Conservation (phyloP, 64 coral and sea anemone species). For the Montipora sp. region DNA sequence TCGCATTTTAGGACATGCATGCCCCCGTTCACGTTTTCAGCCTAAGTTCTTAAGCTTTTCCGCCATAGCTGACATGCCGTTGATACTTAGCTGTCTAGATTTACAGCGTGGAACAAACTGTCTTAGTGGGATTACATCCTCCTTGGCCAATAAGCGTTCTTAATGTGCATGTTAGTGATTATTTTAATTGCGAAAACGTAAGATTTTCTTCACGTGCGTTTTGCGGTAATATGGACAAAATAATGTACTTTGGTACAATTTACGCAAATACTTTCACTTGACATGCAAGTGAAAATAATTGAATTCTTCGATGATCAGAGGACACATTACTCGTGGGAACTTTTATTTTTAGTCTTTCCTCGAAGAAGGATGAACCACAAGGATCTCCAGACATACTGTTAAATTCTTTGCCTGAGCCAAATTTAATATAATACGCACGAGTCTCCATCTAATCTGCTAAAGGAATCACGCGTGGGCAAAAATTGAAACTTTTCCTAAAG, state of each 20-base stretch:
- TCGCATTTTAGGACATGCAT: constrained; percentile 8
- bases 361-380: background rate
- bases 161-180: background rate
- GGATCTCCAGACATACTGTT: background rate
- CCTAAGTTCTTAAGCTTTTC: background rate
- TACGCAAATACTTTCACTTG: background rate
- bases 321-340: background rate
- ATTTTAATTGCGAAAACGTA: background rate
- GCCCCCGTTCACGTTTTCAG: constrained; percentile 14
- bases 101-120: constrained; percentile 35
- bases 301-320: no score
- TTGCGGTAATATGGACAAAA: background rate
- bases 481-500: background rate
- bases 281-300: no score
- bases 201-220: constrained; percentile 6
- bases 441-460: background rate
- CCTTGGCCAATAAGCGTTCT: constrained; percentile 4
- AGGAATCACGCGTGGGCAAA: background rate
- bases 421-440: background rate
- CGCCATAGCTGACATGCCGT: constrained; percentile 23
- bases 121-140: constrained; percentile 10
- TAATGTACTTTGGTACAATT: background rate
- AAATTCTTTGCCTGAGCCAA: background rate
- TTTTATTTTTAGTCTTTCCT: background rate
- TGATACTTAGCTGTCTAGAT: constrained; percentile 20